Evolutionary conservation across 1,140 invertebrate genomes (phyloP).

Genomic region (Pissodes strobi): DNA sequence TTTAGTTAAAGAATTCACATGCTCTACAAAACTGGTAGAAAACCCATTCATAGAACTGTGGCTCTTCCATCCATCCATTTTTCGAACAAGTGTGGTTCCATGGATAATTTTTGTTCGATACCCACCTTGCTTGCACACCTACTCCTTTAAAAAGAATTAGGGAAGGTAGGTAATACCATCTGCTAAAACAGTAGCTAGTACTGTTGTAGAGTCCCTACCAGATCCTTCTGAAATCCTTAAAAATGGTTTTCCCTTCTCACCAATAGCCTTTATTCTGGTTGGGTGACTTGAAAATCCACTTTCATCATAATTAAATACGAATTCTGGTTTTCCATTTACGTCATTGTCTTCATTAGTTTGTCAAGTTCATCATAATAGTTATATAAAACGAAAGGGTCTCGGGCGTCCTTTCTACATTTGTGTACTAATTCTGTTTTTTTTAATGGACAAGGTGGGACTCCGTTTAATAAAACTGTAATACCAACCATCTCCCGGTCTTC

Average conservation of each 20-base stretch:
- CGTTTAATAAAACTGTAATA: too few relatives aligned
- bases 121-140: constrained; percentile 50
- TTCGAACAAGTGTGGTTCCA: constrained; percentile 44
- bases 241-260: constrained; percentile 43
- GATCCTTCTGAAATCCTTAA: constrained; percentile 41
- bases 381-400: too few relatives aligned
- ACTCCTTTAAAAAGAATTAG: constrained; percentile 50
- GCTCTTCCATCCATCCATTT: constrained; percentile 52
- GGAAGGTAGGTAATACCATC: constrained; percentile 45
- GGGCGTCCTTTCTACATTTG: too few relatives aligned
- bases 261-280: constrained; percentile 14
- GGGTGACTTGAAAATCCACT: constrained; percentile 26
- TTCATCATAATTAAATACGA: constrained; percentile 38
- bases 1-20: too few relatives aligned
- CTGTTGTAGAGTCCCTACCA: too few relatives aligned
- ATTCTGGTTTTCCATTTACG: too few relatives aligned
- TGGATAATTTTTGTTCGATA: constrained; percentile 39
- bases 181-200: constrained; percentile 45
- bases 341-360: too few relatives aligned
- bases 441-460: too few relatives aligned
- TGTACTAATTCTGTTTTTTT: too few relatives aligned
- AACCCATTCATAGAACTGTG: constrained; percentile 49
- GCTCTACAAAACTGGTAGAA: too few relatives aligned
- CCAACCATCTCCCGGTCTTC: too few relatives aligned
- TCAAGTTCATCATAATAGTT: too few relatives aligned